Base-by-base conservation (phyloP, 2,888 invertebrate species). In the Ormyrus labotus region DNA sequence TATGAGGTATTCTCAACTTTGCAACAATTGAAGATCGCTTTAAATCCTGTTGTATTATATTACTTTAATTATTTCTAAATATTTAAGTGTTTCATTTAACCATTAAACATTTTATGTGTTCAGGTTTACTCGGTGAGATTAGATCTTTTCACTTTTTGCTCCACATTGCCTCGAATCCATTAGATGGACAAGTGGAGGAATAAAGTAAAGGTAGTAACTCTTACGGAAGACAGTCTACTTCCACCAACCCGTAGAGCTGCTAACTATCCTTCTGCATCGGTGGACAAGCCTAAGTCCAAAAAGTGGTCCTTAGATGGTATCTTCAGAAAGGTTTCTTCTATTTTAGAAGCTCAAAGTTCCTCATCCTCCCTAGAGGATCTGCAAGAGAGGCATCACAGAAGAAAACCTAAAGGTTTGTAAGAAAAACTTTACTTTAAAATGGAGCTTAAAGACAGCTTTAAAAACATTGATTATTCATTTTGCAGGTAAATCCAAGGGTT, bases 271-370 rank as follows among this genome's bases (percentile, higher is more conserved):
- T 53, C 73, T 57, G 19, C 60, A 5, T 68, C 13, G 45, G 55
- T 72, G 51, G 75, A 81, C 68, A 79, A 78, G 57, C 60, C 64
- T 11, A 71, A 48, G 2, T 58, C 68, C 4, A 77, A 77, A 65
- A 80, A 80, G 63, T 80, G 79, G 80, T 76, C 79, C 13, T 79
- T 82, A n/a, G 82, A 80, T 77, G 82, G 73, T 65, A 61, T 82
- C n/a, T 69, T 82, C 19, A 80, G 64, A 48, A 76, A 61, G 51
- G 73, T 82, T 8, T 73, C 80, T 2, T 77, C 80, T 2, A 72
- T 76, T 50, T 80, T 73, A 51, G 82, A 82, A 11, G 55, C 53
- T 6, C 80, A 76, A 50, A 65, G 64, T 73, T 77, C 79, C 34
- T 72, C 73, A 19, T 76, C 81, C 58, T 75, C 78, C 57, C 13